Conservation (phyloP, 2,888 invertebrate species). For the Epirrhoe tristata region DNA sequence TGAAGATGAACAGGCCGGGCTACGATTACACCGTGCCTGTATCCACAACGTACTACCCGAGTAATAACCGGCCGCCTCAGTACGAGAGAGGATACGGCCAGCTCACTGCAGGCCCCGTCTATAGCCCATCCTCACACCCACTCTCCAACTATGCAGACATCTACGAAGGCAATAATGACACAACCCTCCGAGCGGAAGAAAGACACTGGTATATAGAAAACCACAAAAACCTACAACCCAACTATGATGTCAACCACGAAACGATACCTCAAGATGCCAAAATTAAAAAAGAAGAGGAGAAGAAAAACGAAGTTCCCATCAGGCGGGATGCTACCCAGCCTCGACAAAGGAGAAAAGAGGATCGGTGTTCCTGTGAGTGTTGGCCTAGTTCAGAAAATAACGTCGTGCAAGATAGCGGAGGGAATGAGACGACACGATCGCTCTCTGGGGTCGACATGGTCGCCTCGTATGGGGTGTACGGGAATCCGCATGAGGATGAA, state of each 20-base stretch:
- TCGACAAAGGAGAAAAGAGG: constrained; percentile 77
- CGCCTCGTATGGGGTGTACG: constrained; percentile 83
- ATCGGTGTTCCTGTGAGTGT: constrained; percentile 82
- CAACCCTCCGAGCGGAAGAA: constrained; percentile 81
- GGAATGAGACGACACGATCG: constrained; percentile 75
- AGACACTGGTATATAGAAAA: constrained; percentile 84
- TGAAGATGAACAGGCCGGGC: constrained; percentile 84
- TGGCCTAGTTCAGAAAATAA: constrained; percentile 82
- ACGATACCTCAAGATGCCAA: constrained; percentile 77
- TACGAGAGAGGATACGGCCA: constrained; percentile 80
- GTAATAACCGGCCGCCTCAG: constrained; percentile 76
- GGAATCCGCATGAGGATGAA: constrained; percentile 79
- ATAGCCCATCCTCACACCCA: constrained; percentile 78
- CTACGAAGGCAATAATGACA: constrained; percentile 83
- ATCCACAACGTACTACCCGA: constrained; percentile 77
- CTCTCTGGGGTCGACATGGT: constrained; percentile 83
- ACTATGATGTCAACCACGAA: constrained; percentile 70
- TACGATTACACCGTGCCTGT: constrained; percentile 82
- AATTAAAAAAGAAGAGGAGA: constrained; percentile 81
- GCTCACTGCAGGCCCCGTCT: constrained; percentile 71
- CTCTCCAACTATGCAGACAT: constrained; percentile 81
- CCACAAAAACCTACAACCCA: constrained; percentile 78
- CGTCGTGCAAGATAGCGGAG: constrained; percentile 67
- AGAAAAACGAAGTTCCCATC: constrained; percentile 71
- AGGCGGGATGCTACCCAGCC: constrained; percentile 70